Base-by-base conservation (phyloP, 1,140 invertebrate species). In the Bombus sibiricus region DNA sequence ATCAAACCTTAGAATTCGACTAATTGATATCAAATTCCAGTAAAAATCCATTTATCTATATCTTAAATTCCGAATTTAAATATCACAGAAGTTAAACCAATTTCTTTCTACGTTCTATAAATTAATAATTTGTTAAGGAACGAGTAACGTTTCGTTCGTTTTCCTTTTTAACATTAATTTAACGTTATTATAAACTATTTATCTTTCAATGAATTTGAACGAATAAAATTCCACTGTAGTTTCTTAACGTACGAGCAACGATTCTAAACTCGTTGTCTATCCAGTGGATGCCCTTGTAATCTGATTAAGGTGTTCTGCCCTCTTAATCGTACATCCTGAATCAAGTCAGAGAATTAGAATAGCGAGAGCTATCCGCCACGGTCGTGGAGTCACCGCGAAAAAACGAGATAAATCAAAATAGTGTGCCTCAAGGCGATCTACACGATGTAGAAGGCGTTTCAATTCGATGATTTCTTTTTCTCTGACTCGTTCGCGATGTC, bases 341-440 rank as follows among this genome's bases (percentile, higher is more conserved):
- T n/a, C 66, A 25, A 22, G 10, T 0, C 34, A n/a, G 18, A 22
- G 43, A 78, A 79, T 85, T 78, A 59, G 64, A 84, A 77, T 78
- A 25, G 66, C 32, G 25, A 73, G 18, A 25, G 59, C 34, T 28
- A 41, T 66, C 9, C 39, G 72, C 82, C 66, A 53, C 43, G 78
- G n/a, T 69, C 28, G 47, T 12, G 28, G 18, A 43, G 41, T 66
- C 37, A 22, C 25, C 28, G 75, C 75, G 43, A 47, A 59, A 43
- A 75, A 6, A 72, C 9, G 34, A 13, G 18, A 66, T 32, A 37
- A n/a, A 81, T 28, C n/a, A 28, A 76, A 81, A 87, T 47, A 25
- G 41, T 6, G 28, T 2, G 53, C 25, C 57, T 75, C 41, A 82
- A 89, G 47, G 37, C 62, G 62, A 8, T 81, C 75, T 1, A 25